Base-by-base conservation (phyloP, 2,797 vertebrate species). In the Gephyroberyx darwinii region DNA sequence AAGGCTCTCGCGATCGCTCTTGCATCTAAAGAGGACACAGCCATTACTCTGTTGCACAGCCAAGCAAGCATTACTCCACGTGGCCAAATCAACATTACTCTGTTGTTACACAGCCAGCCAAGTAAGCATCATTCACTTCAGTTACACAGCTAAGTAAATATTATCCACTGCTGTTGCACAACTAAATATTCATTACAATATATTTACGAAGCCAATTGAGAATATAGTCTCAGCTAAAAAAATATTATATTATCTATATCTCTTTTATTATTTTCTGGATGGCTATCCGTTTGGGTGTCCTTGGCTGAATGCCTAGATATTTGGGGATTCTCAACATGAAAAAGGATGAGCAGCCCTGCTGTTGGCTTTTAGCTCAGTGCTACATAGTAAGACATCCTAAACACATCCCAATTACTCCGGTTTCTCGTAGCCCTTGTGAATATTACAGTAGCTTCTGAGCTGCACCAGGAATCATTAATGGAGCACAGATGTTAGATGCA, bases 401-500 rank as follows among this genome's bases (percentile, higher is more conserved):
- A 88, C 78, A 81, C 56, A 80, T 86, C 71, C 83, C 77, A 84
- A 81, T 87, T 82, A 87, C 72, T 77, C 56, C 56, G 51, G 62
- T 79, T 75, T 69, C 81, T 84, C 70, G 3, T 68, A 66, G 85
- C 75, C 64, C 76, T 77, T 78, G 75, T 90, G 79, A 82, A 91
- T 92, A 89, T 90, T 90, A 78, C 86, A 92, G 86, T 71, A 86
- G 85, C 70, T 81, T 69, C 66, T 71, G 78, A 83, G 81, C 85
- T 55, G 74, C 77, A 70, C 56, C 56, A 76, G 76, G 52, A 84
- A 83, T 90, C 85, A 89, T 90, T 89, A 86, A 90, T 88, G 84
- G 74, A 74, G 87, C 87, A 84, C 90, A 92, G 91, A 91, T 92
- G 91, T 91, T 88, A 45, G 74, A 64, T 3, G 12, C 65, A 65